Base-by-base conservation (phyloP, 1,140 invertebrate species). In the Euwallacea similis region DNA sequence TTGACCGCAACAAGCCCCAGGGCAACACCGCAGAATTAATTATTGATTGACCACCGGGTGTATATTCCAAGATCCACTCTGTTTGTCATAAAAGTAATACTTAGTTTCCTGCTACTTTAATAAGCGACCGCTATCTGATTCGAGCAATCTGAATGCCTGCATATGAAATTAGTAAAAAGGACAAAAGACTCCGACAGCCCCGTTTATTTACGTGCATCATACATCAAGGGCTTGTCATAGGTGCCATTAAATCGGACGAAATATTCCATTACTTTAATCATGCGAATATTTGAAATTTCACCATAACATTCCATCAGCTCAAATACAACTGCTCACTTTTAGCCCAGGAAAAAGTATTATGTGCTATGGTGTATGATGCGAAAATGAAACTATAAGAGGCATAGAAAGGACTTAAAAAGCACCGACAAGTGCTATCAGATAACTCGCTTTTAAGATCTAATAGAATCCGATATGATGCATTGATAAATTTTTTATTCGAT, bases 191-290 rank as follows among this genome's bases (percentile, higher is more conserved):
- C 43, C 13, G 46, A 11, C 54, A 6, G 13, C 44, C 42, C 47
- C 43, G 50, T 69, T 69, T 62, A 69, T 69, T 69, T 54, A 69
- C 47, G 16, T 62, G 55, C 56, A 68, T 67, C 13, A 66, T 66
- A 60, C 59, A 62, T 69, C 67, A 69, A 69, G 10, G 42, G 2
- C 67, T 54, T 69, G 67, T 69, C 67, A 69, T 43, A 54, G 65
- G 43, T 44, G 63, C 63, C 63, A 66, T 54, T 66, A 55, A 55
- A 68, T 50, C 66, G 46, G 58, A 62, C 58, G 42, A 69, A 69
- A 55, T 69, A 69, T 69, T 69, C 67, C 67, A 69, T 69, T 69
- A 69, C 67, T 69, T 69, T 69, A 69, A 69, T 62, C 67, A 62
- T 61, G 67, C 67, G 58, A 66, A 66, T 66, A 66, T 66, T 66